These are phyloP conservation scores for Herpetotheres cachinnans DNA, from an alignment of 2,113 vertebrate genomes.

Conservation along the genomic window DNA sequence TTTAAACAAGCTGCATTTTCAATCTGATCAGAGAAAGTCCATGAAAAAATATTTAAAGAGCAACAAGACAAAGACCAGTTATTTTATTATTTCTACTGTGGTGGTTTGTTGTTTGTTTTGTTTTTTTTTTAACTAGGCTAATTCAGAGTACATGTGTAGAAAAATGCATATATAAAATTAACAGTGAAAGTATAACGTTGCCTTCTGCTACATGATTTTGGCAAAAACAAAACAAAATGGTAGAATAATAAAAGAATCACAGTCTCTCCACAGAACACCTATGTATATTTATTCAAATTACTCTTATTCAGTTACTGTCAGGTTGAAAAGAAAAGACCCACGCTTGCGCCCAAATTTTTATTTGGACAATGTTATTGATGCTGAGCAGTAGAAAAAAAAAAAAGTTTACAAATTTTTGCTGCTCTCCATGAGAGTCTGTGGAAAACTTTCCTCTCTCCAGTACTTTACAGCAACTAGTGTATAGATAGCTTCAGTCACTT, in stretches of 20 bases:
- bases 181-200: neutral
- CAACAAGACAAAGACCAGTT: neutral
- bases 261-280: neutral
- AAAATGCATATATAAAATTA: neutral
- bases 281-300: neutral
- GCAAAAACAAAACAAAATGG: neutral
- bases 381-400: neutral
- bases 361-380: neutral
- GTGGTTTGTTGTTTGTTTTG: neutral
- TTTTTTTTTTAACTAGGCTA: neutral
- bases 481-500: neutral
- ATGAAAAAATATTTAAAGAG: neutral
- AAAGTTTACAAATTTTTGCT: neutral
- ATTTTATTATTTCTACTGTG: neutral
- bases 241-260: neutral
- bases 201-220: neutral
- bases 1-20: neutral
- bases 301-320: neutral
- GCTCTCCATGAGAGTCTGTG: neutral
- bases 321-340: neutral
- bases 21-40: neutral
- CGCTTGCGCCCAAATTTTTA: neutral
- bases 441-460: neutral
- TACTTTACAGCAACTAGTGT: neutral
- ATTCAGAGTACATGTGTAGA: neutral